Percentiles rank a stretch among this genome's conserved stretches.
Evolutionary conservation across 2,113 vertebrate species (phyloP).

Genomic region (Grammomys dolichurus): DNA sequence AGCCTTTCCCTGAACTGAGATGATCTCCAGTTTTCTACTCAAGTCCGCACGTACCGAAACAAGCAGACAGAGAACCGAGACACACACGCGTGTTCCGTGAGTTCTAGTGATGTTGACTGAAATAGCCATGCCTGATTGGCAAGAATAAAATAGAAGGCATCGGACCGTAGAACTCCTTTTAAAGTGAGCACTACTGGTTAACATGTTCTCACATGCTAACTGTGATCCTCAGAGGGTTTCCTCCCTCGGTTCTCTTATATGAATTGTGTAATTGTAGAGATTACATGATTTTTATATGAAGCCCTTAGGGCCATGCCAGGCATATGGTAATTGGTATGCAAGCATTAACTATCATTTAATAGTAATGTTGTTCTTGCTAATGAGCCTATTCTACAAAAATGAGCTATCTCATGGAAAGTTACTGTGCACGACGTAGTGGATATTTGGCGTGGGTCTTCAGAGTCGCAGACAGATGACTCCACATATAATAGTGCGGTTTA

Average conservation of each 20-base stretch:
- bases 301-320: neutral
- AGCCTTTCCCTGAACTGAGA: neutral
- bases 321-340: neutral
- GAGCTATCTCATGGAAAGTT: neutral
- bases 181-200: neutral
- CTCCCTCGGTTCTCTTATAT: conserved; percentile 21
- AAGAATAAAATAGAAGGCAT: conserved; percentile 55
- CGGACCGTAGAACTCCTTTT: conserved; percentile 22
- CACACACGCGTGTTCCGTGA: neutral
- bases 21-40: conserved; percentile 6
- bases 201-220: conserved; percentile 1
- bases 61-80: conserved; percentile 23
- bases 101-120: neutral
- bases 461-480: neutral
- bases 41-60: neutral
- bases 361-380: neutral
- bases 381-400: conserved; percentile 12
- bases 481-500: neutral
- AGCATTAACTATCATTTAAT: neutral
- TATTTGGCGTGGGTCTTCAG: neutral
- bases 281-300: neutral
- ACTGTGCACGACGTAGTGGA: conserved; percentile 17
- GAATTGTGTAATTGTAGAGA: conserved; percentile 2
- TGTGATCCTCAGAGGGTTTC: neutral
- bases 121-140: neutral